Evolutionary conservation across 2,797 vertebrate genomes (phyloP).

Genomic region (Sebastes matsubarae): DNA sequence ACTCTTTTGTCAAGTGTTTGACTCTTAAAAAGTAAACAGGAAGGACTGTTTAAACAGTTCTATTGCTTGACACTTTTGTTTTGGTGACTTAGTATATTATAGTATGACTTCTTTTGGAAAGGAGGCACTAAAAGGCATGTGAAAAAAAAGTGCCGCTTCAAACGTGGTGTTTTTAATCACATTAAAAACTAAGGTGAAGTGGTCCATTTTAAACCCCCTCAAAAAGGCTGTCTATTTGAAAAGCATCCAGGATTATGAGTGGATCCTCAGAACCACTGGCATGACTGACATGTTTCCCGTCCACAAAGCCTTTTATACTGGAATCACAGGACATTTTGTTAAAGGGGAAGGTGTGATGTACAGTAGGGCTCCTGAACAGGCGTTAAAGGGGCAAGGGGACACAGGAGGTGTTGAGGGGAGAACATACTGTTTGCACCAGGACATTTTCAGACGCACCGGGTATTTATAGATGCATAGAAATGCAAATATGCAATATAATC

Average conservation of each 20-base stretch:
- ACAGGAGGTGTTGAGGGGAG: conserved; percentile 8
- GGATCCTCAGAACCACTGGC: conserved; percentile 37
- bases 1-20: conserved; percentile 44
- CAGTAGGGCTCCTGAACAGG: conserved; percentile 15
- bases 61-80: conserved; percentile 15
- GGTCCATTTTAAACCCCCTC: conserved; percentile 40
- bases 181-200: conserved; percentile 58
- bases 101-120: conserved; percentile 29
- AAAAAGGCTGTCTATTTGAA: conserved; percentile 46
- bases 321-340: conserved; percentile 59
- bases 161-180: conserved; percentile 54
- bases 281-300: conserved; percentile 47
- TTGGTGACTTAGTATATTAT: conserved; percentile 6
- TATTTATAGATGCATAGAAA: conserved; percentile 65
- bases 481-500: conserved; percentile 60
- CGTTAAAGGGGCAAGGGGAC: conserved; percentile 18
- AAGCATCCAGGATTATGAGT: conserved; percentile 49
- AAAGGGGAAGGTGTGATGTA: conserved; percentile 56
- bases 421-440: conserved; percentile 1
- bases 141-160: conserved; percentile 52
- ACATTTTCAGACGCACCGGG: conserved; percentile 44
- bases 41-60: conserved; percentile 29
- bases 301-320: conserved; percentile 38
- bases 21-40: conserved; percentile 43
- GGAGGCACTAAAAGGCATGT: conserved; percentile 21